Evolutionary conservation across 2,113 vertebrate species (phyloP), one percentile per base, ranked within the genome.

Genomic region (Amblyopsis rosae): DNA sequence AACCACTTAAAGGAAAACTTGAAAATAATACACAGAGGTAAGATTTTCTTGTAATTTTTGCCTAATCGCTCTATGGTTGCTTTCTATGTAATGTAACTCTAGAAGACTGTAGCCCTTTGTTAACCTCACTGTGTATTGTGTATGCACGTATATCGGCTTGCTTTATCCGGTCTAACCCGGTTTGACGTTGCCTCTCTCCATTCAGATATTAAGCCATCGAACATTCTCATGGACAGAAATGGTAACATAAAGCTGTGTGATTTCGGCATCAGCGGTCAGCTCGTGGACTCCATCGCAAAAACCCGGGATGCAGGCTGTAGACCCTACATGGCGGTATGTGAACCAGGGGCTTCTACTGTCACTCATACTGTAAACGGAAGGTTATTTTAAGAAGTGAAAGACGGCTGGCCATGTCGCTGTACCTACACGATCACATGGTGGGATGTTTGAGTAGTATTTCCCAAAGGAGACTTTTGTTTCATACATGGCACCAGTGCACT

Each of bases 1-100:
- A 99, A 99, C 96, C 97, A 99, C 95, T 98, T 99, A 96, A 99
- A 99, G 93, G 98, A 99, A 96, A 99, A 98, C 96, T 97, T 99
- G 96, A 99, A 99, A 95, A 99, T 99, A 82, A 99, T 99, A 92
- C 97, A 99, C 94, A 94, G 98, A 97, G 97, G 98, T 99, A 80
- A 89, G 94, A 9, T 0, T 26, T 0, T 0, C 0, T 1, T 70
- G 1, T 15, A n/a, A 9, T 26, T 6, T 41, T 7, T 6, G 35
- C 35, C 35, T 41, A 41, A 41, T 41, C 35, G 13, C 49, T 7
- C 13, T 51, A 9, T 51, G 49, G 11, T 51, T 51, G 11, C 3
- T 51, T 11, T 51, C 49, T 11, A 15, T 51, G 49, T 49, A 49
- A 1, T 51, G 49, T 41, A 41, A 41, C 35, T 41, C 35, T 41